These are phyloP conservation scores for Zosterops japonicus DNA, from an alignment of 2,113 vertebrate species.

Conservation along the genomic window DNA sequence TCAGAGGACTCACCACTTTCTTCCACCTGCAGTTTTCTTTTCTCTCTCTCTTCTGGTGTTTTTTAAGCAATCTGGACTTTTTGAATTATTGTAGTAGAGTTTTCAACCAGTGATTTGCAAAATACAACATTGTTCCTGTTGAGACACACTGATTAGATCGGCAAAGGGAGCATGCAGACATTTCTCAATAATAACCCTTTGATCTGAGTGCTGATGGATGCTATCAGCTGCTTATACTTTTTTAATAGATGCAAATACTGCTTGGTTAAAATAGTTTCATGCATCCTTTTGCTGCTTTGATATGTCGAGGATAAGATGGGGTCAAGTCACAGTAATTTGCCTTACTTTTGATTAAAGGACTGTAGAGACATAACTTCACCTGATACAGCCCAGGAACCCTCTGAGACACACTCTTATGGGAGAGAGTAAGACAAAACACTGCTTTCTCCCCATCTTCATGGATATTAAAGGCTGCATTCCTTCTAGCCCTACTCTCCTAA, in stretches of 20 bases:
- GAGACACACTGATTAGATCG: background rate
- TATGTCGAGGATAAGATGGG: background rate
- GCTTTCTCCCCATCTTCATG: background rate
- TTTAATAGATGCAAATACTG: background rate
- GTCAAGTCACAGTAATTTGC: background rate
- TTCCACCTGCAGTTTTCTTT: background rate
- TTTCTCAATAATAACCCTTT: background rate
- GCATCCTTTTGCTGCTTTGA: background rate
- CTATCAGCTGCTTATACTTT: background rate
- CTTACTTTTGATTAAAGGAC: background rate
- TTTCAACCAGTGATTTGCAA: background rate
- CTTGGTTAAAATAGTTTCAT: background rate
- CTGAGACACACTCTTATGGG: background rate
- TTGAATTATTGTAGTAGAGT: background rate
- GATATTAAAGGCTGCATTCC: background rate
- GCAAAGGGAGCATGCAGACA: background rate
- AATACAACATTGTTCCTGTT: background rate
- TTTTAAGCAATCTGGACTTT: background rate
- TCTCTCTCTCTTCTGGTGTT: no score
- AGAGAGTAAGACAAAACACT: background rate
- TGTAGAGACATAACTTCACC: background rate
- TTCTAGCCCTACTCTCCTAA: background rate
- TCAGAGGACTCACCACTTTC: background rate
- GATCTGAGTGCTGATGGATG: background rate
- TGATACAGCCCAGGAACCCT: background rate